Percentiles rank a stretch among this genome's conserved stretches.
These are phyloP conservation scores for Rhopalosiphum nymphaeae DNA, from an alignment of 2,888 invertebrate genomes.

Conservation along the genomic window DNA sequence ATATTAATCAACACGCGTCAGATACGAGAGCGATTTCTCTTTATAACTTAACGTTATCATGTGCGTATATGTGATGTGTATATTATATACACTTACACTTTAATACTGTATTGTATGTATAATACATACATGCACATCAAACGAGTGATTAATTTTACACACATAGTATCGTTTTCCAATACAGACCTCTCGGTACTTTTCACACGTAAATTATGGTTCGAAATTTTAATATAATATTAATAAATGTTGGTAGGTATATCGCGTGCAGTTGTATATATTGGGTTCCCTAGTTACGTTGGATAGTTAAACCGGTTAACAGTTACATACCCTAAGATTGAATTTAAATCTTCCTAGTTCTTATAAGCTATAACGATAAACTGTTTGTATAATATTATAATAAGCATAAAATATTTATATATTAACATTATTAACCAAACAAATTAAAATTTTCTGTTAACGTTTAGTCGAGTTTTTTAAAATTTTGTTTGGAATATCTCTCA, in stretches of 20 bases:
- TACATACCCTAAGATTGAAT: slow-evolving; percentile 12
- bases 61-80: background rate
- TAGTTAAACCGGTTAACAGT: slow-evolving; percentile 43
- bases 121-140: slow-evolving; percentile 11
- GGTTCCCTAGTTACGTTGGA: background rate
- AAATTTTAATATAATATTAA: slow-evolving; percentile 5
- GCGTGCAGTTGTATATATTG: slow-evolving; percentile 20
- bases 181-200: slow-evolving; percentile 19
- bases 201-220: slow-evolving; percentile 50
- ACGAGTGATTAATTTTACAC: slow-evolving; percentile 60
- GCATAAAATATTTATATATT: background rate
- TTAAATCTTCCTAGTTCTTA: background rate
- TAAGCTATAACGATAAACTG: background rate
- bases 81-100: background rate
- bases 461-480: background rate
- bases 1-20: slow-evolving; percentile 61
- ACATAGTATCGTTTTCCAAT: slow-evolving; percentile 30
- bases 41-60: slow-evolving; percentile 23
- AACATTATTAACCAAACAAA: background rate
- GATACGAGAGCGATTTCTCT: slow-evolving; percentile 49
- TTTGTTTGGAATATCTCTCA: background rate
- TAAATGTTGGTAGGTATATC: background rate
- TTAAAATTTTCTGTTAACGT: background rate
- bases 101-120: slow-evolving; percentile 1
- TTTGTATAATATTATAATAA: background rate